These are phyloP conservation scores for Leucoraja erinaceus DNA, from an alignment of 2,113 vertebrate species.

Conservation along the genomic window DNA sequence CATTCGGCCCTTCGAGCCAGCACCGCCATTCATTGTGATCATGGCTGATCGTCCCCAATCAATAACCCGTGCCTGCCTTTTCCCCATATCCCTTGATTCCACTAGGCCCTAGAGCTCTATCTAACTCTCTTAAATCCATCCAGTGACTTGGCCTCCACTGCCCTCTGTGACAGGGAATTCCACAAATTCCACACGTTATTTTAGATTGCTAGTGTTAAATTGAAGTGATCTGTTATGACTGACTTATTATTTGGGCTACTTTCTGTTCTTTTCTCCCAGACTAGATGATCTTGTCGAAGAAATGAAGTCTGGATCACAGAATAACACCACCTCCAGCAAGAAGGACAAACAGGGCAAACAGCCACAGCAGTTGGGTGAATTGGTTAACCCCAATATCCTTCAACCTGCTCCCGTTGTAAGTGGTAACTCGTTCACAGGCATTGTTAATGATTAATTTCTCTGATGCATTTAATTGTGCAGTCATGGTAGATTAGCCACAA, in stretches of 20 bases:
- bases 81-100: too few species aligned
- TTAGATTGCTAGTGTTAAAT: neutral
- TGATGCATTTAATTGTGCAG: neutral
- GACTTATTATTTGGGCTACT: neutral
- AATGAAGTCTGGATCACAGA: slow-evolving; percentile 58
- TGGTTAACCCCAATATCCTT: slow-evolving; percentile 80
- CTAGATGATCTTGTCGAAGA: slow-evolving; percentile 78
- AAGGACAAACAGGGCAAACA: slow-evolving; percentile 42
- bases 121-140: too few species aligned
- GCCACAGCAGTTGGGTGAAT: slow-evolving; percentile 52
- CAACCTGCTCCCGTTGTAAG: slow-evolving; percentile 78
- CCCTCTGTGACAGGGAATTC: too few species aligned
- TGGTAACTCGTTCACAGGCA: neutral
- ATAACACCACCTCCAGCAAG: slow-evolving; percentile 44
- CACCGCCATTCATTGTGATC: too few species aligned
- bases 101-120: too few species aligned
- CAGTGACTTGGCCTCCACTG: too few species aligned
- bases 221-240: neutral
- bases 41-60: too few species aligned
- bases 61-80: too few species aligned
- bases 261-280: slow-evolving; percentile 52
- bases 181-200: slow-evolving; percentile 39
- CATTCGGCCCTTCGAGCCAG: too few species aligned
- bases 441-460: neutral
- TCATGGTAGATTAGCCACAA: neutral